Base-by-base conservation (phyloP, 1,140 invertebrate genomes). In the Oryzaephilus surinamensis region DNA sequence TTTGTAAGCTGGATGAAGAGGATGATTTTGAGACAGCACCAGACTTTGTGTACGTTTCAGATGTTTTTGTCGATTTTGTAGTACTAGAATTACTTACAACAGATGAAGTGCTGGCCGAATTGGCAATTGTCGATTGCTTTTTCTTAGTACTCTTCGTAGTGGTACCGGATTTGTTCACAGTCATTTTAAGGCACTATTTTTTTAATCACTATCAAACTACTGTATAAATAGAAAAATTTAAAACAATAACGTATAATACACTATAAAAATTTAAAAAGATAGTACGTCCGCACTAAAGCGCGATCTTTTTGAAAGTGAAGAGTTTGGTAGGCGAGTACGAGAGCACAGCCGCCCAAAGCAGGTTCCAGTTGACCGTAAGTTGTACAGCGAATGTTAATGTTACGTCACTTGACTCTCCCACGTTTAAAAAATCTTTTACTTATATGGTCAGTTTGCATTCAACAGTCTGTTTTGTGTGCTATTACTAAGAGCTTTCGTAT, bases 1-100 rank as follows among this genome's bases (percentile, higher is more conserved):
- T 62, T 43, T 60, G 45, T 13, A 62, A 17, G 40, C 57, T 59
- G n/a, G 57, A 58, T 6, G 54, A 43, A 4, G 57, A 60, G 4
- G 57, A 59, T 5, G 55, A 55, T 32, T 52, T 52, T 2, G 57
- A 60, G 4, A 54, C 8, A 32, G 35, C 36, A 28, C 43, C 46
- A 8, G 32, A 29, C n/a, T n/a, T n/a, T n/a, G n/a, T n/a, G n/a
- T n/a, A 29, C 12, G 32, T 41, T 28, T 26, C 21, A 31, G 17
- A 36, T 45, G 30, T 42, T 43, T 18, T 11, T 41, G 27, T 7
- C 3, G 19, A 31, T 20, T 31, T 38, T 20, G n/a, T 16, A 15
- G 6, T 17, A 17, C 8, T 27, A 20, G 19, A 4, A 36, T 15
- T 33, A 15, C 15, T 38, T 5, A 35, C 33, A 7, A 43, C 32